Conservation (phyloP, 2,888 invertebrate genomes). For the Ophion slaviceki region DNA sequence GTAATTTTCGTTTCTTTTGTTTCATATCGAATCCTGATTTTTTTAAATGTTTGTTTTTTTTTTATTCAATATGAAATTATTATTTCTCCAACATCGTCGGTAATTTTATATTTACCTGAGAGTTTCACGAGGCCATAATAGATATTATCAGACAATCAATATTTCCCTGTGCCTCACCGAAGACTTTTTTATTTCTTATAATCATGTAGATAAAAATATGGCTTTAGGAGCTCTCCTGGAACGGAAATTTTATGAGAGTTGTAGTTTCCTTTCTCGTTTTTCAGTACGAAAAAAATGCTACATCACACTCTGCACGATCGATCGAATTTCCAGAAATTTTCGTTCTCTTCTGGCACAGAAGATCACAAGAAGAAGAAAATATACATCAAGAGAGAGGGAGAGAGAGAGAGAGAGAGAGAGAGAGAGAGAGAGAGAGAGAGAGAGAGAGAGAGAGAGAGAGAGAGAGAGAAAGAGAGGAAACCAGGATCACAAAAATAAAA, state of each 20-base stretch:
- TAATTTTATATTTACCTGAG: too few relatives aligned
- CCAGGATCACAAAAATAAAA: slow-evolving; percentile 1
- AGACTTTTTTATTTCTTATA: too few relatives aligned
- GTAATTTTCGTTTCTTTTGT: background rate
- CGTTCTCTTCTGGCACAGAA: slow-evolving; percentile 27
- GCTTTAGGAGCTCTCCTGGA: too few relatives aligned
- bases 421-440: background rate
- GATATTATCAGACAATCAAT: too few relatives aligned
- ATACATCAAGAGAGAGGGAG: background rate
- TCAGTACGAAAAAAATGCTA: slow-evolving; percentile 22
- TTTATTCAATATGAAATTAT: background rate
- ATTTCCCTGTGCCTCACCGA: too few relatives aligned
- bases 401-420: too few relatives aligned
- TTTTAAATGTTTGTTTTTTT: background rate
- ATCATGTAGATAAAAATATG: too few relatives aligned
- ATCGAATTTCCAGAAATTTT: slow-evolving; percentile 56
- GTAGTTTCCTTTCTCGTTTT: background rate
- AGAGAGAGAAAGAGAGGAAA: background rate
- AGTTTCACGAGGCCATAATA: too few relatives aligned
- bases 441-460: background rate
- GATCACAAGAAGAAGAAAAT: slow-evolving; percentile 38
- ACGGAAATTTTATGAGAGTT: too few relatives aligned
- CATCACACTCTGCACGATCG: slow-evolving; percentile 60
- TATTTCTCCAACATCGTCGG: background rate
- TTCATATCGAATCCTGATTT: background rate